Percentiles rank a stretch among this genome's conserved stretches.
phyloP scores from a whole-genome alignment of 37 sponge, comb jelly and placozoan species.

The Amphimedon queenslandica region DNA sequence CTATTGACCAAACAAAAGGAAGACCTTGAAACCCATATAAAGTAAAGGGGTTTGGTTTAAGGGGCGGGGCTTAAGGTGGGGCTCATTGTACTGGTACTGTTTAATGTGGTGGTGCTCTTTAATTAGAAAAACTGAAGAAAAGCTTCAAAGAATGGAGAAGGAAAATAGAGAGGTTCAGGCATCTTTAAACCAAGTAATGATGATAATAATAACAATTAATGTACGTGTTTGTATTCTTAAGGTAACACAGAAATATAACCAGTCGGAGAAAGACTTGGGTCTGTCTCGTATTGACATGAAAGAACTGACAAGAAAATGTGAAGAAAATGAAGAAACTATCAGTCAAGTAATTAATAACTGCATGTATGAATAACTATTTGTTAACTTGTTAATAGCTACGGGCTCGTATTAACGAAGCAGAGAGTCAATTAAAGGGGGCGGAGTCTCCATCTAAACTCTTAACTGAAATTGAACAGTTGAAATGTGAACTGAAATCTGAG shows the following conservation, averaged over 20 bases:
- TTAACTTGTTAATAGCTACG: not conserved
- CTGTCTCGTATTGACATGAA: slow-evolving; percentile 15
- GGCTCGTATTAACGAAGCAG: not conserved
- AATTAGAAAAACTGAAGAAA: not conserved
- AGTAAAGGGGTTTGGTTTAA: too few relatives aligned
- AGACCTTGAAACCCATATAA: too few relatives aligned
- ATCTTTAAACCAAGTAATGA: not conserved
- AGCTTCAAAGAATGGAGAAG: not conserved
- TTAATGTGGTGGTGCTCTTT: too few relatives aligned
- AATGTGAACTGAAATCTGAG: slow-evolving; percentile 8
- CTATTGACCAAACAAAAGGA: too few relatives aligned
- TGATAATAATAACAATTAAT: not conserved
- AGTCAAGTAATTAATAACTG: slow-evolving; percentile 12
- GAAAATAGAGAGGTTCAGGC: not conserved
- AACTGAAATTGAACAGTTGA: slow-evolving; percentile 13
- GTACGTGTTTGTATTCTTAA: not conserved
- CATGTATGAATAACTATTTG: not conserved
- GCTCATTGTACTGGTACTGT: too few relatives aligned
- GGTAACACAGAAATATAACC: not conserved
- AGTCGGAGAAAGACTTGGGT: not conserved
- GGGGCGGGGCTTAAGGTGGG: too few relatives aligned
- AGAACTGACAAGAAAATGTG: slow-evolving; percentile 20
- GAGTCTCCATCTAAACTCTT: slow-evolving; percentile 3
- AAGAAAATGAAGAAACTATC: slow-evolving; percentile 21
- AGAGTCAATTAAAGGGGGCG: not conserved